These are phyloP conservation scores for Erethizon dorsatum DNA, from an alignment of 2,797 vertebrate species.

Conservation along the genomic window DNA sequence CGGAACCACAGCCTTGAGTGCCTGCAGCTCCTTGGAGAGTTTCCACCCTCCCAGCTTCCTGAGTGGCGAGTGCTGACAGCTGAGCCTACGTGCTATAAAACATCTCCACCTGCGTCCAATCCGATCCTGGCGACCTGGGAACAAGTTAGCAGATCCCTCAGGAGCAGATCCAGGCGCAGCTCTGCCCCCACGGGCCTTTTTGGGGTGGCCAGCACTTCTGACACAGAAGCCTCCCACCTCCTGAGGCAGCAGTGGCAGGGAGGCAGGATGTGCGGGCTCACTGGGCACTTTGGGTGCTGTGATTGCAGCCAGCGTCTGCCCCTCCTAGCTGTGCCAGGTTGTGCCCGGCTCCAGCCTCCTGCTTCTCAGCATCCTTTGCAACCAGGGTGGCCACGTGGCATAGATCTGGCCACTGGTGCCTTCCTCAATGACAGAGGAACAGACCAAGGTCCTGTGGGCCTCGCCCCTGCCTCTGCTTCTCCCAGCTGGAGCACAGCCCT, in stretches of 20 bases:
- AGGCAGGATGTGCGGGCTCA: neutral
- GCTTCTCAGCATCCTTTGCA: neutral
- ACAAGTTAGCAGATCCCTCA: neutral
- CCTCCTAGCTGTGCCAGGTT: neutral
- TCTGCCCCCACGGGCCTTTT: neutral
- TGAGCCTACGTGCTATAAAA: neutral
- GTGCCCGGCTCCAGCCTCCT: neutral
- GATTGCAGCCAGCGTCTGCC: neutral
- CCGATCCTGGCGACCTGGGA: neutral
- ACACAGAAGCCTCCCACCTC: neutral
- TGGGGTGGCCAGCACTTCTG: neutral
- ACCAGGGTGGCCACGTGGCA: neutral
- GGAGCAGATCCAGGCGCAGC: neutral
- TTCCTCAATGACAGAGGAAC: neutral
- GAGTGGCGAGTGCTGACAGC: too few species aligned
- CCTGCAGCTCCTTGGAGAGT: neutral
- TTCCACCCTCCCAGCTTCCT: neutral
- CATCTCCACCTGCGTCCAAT: neutral
- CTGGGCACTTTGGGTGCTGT: too few species aligned
- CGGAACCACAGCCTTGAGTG: neutral
- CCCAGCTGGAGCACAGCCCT: too few species aligned
- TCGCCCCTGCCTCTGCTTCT: neutral
- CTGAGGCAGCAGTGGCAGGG: neutral
- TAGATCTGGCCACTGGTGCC: neutral
- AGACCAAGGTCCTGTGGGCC: neutral